Conservation (phyloP, 2,888 invertebrate genomes). For the Pyralis farinalis region DNA sequence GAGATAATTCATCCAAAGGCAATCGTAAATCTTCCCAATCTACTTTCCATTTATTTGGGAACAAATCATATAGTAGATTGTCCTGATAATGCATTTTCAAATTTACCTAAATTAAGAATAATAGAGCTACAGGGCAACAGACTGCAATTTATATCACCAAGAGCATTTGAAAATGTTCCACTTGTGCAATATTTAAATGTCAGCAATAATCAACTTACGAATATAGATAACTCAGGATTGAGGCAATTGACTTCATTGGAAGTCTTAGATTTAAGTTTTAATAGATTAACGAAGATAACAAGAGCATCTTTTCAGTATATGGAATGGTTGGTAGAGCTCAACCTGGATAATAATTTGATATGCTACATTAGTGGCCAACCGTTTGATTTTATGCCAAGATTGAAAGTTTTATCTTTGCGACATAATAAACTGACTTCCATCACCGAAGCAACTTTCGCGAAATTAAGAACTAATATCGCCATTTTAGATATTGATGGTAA, state of each 20-base stretch:
- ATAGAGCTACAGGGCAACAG: conserved; percentile 91
- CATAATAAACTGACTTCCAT: conserved; percentile 89
- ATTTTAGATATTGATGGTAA: conserved; percentile 92
- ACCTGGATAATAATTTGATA: conserved; percentile 91
- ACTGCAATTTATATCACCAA: conserved; percentile 85
- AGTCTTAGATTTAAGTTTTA: conserved; percentile 91
- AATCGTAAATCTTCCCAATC: conserved; percentile 84
- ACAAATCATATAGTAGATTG: conserved; percentile 88
- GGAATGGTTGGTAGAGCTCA: conserved; percentile 93
- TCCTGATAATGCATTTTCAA: conserved; percentile 88
- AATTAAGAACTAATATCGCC: conserved; percentile 89
- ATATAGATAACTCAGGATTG: conserved; percentile 88
- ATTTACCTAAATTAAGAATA: conserved; percentile 86
- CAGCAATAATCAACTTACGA: conserved; percentile 89
- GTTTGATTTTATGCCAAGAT: conserved; percentile 90
- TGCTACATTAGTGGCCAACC: conserved; percentile 90
- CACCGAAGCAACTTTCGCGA: conserved; percentile 87
- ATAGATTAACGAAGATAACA: conserved; percentile 86
- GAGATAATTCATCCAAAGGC: conserved; percentile 87
- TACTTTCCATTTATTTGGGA: conserved; percentile 85
- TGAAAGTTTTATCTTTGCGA: conserved; percentile 89
- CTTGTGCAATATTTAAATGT: conserved; percentile 90
- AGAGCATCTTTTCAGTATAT: conserved; percentile 85
- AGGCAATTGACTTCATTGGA: conserved; percentile 88
- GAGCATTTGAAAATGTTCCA: conserved; percentile 89